These are phyloP conservation scores for Stegostoma tigrinum DNA, from an alignment of 2,113 vertebrate genomes.

Conservation along the genomic window DNA sequence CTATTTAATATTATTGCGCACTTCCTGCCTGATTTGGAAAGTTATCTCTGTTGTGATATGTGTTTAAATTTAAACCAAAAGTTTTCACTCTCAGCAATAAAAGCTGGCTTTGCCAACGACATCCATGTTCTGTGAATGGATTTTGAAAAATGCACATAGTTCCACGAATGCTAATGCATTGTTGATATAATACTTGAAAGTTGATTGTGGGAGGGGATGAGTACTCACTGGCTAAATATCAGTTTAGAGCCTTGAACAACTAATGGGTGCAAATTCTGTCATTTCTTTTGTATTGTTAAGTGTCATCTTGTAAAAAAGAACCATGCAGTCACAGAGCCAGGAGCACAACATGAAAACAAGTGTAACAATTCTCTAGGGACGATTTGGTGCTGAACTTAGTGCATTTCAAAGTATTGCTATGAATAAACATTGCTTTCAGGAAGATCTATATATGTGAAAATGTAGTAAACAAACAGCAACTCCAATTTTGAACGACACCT, in stretches of 20 bases:
- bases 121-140: not conserved
- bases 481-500: not conserved
- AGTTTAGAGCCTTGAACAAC: not conserved
- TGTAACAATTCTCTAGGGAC: not conserved
- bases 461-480: not conserved
- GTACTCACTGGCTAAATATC: not conserved
- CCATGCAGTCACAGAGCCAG: not conserved
- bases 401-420: not conserved
- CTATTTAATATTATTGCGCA: not conserved
- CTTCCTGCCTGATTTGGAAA: not conserved
- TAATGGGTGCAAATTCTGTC: not conserved
- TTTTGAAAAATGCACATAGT: not conserved
- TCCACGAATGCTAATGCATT: not conserved
- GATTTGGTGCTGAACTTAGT: not conserved
- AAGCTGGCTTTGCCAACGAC: not conserved
- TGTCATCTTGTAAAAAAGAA: not conserved
- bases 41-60: not conserved
- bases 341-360: not conserved
- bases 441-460: not conserved
- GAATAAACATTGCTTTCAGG: not conserved
- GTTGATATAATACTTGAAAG: not conserved
- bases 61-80: not conserved
- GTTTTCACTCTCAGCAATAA: not conserved
- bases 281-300: not conserved
- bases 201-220: not conserved